A percentile compares a stretch with the other conserved stretches of the same genome.
phyloP scores from a whole-genome alignment of 2,113 vertebrate species.

The Channa argus region DNA sequence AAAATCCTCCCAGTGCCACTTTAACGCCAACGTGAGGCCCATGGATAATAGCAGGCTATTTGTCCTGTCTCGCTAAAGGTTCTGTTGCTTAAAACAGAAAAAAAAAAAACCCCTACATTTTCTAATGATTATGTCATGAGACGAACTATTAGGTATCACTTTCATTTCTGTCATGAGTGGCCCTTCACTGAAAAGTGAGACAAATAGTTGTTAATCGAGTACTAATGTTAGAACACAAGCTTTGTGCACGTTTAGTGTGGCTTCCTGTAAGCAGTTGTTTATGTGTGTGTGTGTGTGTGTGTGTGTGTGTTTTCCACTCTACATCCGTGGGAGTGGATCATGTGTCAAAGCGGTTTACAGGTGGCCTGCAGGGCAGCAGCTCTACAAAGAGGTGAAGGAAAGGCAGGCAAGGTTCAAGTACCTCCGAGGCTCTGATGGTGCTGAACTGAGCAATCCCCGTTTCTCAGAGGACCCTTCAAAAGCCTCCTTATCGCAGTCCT shows the following conservation, averaged over 20 bases:
- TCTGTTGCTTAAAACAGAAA: slow-evolving; percentile 56
- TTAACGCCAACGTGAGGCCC: slow-evolving; percentile 67
- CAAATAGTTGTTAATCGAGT: slow-evolving; percentile 74
- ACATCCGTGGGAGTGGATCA: slow-evolving; percentile 80
- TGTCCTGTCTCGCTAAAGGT: slow-evolving; percentile 68
- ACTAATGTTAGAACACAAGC: slow-evolving; percentile 75
- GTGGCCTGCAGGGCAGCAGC: slow-evolving; percentile 78
- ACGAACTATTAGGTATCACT: slow-evolving; percentile 55
- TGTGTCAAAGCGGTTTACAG: slow-evolving; percentile 81
- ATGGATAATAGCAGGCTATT: slow-evolving; percentile 75
- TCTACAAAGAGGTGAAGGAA: slow-evolving; percentile 67
- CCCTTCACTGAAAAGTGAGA: slow-evolving; percentile 57
- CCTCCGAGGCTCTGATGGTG: slow-evolving; percentile 63
- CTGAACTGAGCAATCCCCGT: slow-evolving; percentile 66
- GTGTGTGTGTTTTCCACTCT: slow-evolving; percentile 68
- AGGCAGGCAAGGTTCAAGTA: slow-evolving; percentile 74
- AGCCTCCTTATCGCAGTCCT: slow-evolving; percentile 62
- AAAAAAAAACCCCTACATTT: slow-evolving; percentile 1
- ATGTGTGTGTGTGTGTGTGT: slow-evolving; percentile 2
- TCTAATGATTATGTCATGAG: slow-evolving; percentile 37
- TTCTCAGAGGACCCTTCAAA: slow-evolving; percentile 69
- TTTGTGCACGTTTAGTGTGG: slow-evolving; percentile 28
- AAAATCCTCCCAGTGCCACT: slow-evolving; percentile 74
- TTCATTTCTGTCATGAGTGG: slow-evolving; percentile 51
- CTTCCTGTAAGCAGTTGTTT: slow-evolving; percentile 33